Evolutionary conservation across 2,888 invertebrate species (phyloP).

Genomic region (Drosophila greeni): DNA sequence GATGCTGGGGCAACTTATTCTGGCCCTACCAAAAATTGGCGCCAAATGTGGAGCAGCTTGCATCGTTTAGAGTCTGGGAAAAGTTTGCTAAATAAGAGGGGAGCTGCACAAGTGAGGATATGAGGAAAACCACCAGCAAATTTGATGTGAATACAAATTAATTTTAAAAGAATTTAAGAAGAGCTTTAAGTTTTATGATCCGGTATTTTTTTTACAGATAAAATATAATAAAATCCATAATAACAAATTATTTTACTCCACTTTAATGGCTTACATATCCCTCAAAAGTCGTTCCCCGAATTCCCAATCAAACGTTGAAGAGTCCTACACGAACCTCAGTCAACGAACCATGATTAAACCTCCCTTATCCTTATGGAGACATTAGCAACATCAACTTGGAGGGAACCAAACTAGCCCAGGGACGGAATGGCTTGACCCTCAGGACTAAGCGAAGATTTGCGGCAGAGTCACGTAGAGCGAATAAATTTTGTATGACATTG

Average conservation of each 20-base stretch:
- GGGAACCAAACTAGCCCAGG: constrained; percentile 29
- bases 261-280: neutral
- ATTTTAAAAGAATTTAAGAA: neutral
- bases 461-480: constrained; percentile 47
- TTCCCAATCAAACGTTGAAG: neutral
- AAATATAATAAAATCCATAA: neutral
- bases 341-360: constrained; percentile 53
- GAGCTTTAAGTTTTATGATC: neutral
- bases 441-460: constrained; percentile 43
- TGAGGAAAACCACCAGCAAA: neutral
- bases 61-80: neutral
- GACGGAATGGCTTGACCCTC: constrained; percentile 32
- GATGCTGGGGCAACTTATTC: constrained; percentile 21
- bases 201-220: neutral
- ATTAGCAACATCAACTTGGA: constrained; percentile 50
- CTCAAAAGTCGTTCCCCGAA: neutral
- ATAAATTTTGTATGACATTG: constrained; percentile 47
- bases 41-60: constrained; percentile 14
- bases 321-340: constrained; percentile 8
- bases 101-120: neutral
- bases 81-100: too few species aligned
- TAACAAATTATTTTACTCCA: neutral
- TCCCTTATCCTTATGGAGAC: constrained; percentile 26
- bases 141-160: neutral
- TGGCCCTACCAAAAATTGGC: constrained; percentile 15